These are phyloP conservation scores for Drosophila rellima DNA, from an alignment of 2,888 invertebrate genomes.

Conservation along the genomic window DNA sequence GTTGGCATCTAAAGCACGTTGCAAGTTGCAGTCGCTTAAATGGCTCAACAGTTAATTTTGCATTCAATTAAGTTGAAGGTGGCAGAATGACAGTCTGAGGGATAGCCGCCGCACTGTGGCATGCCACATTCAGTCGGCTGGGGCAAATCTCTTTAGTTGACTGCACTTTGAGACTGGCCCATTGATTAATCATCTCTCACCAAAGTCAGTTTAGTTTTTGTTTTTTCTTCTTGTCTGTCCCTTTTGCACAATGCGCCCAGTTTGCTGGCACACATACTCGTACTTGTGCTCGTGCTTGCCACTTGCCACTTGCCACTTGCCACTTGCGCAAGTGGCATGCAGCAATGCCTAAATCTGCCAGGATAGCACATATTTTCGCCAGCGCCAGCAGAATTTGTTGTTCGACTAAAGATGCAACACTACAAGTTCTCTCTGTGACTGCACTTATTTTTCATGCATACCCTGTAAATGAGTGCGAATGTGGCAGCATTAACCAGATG, in stretches of 20 bases:
- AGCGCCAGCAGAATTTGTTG: slow-evolving; percentile 71
- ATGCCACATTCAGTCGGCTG: not conserved
- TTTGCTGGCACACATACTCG: not conserved
- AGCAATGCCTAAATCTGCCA: slow-evolving; percentile 52
- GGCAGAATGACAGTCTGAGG: not conserved
- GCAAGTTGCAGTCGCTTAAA: slow-evolving; percentile 27
- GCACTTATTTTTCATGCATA: slow-evolving; percentile 22
- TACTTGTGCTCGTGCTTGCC: not conserved
- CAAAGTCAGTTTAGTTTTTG: slow-evolving; percentile 28
- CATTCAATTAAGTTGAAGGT: slow-evolving; percentile 58
- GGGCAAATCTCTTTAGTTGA: slow-evolving; percentile 19
- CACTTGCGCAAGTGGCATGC: slow-evolving; percentile 3
- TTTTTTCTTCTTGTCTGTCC: not conserved
- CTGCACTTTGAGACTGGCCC: slow-evolving; percentile 19
- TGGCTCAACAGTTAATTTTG: slow-evolving; percentile 63
- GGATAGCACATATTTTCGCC: slow-evolving; percentile 63
- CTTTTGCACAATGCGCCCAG: slow-evolving; percentile 4
- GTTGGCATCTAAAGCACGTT: slow-evolving; percentile 22
- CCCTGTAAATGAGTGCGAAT: slow-evolving; percentile 2
- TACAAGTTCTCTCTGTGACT: slow-evolving; percentile 11
- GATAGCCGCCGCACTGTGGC: slow-evolving; percentile 7
- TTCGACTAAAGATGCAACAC: slow-evolving; percentile 33
- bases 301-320: not conserved
- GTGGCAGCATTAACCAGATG: not conserved
- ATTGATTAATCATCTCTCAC: slow-evolving; percentile 57